These are phyloP conservation scores for Dicrostonyx torquatus DNA, from an alignment of 2,797 vertebrate genomes.

Conservation along the genomic window DNA sequence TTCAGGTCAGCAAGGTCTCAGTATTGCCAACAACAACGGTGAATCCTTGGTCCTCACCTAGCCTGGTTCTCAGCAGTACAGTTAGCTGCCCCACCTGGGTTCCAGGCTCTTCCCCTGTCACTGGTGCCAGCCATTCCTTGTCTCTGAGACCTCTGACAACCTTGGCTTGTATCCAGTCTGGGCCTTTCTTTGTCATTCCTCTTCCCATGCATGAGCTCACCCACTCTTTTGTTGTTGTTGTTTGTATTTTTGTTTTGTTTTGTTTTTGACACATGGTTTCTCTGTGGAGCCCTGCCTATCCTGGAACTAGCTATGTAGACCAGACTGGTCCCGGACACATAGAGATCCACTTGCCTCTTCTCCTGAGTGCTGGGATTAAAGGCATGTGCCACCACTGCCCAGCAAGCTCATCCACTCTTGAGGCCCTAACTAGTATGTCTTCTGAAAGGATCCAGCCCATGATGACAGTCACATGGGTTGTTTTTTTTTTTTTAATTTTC, in stretches of 20 bases:
- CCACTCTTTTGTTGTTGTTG: not conserved
- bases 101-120: not conserved
- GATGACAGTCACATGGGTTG: not conserved
- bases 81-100: not conserved
- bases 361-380: too few relatives aligned
- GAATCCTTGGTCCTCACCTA: not conserved
- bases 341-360: too few relatives aligned
- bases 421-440: too few relatives aligned
- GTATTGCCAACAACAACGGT: fast-evolving
- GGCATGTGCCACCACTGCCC: too few relatives aligned
- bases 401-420: not conserved
- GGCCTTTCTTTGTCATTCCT: not conserved
- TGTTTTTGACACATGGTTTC: too few relatives aligned
- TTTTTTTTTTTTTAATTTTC: too few relatives aligned
- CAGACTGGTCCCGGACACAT: too few relatives aligned
- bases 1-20: not conserved
- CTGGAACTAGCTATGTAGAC: too few relatives aligned
- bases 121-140: not conserved
- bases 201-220: not conserved
- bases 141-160: not conserved
- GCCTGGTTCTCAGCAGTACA: not conserved
- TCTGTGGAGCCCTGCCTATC: too few relatives aligned
- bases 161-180: not conserved
- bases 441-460: not conserved
- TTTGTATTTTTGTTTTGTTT: too few relatives aligned